Evolutionary conservation across 2,113 vertebrate species (phyloP).

Genomic region (Mus spicilegus): DNA sequence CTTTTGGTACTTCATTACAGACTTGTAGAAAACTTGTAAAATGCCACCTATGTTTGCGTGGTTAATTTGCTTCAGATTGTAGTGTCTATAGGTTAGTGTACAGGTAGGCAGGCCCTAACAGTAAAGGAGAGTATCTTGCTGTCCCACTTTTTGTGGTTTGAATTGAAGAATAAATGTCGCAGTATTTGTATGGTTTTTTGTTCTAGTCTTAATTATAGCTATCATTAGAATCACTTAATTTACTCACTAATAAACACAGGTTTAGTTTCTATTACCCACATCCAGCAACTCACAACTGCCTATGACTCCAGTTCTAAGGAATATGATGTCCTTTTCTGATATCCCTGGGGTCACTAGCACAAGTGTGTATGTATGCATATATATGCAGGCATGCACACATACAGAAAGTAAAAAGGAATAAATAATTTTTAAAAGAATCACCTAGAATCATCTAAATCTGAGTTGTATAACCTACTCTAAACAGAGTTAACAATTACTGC

Average conservation of each 20-base stretch:
- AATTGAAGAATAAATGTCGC: background rate
- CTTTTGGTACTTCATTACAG: background rate
- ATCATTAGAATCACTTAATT: background rate
- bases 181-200: background rate
- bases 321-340: background rate
- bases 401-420: background rate
- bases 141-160: background rate
- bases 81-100: background rate
- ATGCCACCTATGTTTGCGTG: background rate
- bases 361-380: background rate
- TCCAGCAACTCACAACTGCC: background rate
- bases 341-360: background rate
- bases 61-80: background rate
- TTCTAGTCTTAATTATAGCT: background rate
- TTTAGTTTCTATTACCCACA: background rate
- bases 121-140: background rate
- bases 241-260: background rate
- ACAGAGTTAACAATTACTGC: background rate
- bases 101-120: background rate
- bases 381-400: background rate
- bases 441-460: background rate
- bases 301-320: background rate
- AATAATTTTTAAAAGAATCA: background rate
- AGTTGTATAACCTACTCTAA: constrained; percentile 15
- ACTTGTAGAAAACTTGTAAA: background rate